Percentiles rank a stretch among this genome's conserved stretches.
phyloP scores from a whole-genome alignment of 2,888 invertebrate genomes.

The Tipula helvola region DNA sequence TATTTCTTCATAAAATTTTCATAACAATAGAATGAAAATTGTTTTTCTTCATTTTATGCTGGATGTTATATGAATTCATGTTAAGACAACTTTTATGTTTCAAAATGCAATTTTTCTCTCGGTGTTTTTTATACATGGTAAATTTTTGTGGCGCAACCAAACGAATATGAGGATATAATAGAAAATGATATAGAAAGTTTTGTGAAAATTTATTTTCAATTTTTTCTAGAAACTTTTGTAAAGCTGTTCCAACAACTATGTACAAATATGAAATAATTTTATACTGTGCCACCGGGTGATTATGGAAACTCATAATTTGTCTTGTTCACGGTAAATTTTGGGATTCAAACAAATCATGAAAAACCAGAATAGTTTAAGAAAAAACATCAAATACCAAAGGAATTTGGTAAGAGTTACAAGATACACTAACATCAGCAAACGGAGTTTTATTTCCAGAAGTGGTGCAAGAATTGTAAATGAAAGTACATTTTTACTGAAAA shows the following conservation, averaged over 20 bases:
- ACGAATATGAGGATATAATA: not conserved
- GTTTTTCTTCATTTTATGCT: not conserved
- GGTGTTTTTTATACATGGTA: not conserved
- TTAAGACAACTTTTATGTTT: not conserved
- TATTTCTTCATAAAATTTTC: not conserved
- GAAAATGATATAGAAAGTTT: conserved; percentile 4
- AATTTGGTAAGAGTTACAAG: too few species aligned
- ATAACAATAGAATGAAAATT: not conserved
- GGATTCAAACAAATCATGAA: too few species aligned
- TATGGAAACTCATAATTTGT: not conserved
- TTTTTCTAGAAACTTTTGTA: not conserved
- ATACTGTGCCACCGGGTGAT: not conserved
- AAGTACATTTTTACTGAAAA: too few species aligned
- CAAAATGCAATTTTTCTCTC: not conserved
- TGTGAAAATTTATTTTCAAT: not conserved
- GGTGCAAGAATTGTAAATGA: too few species aligned
- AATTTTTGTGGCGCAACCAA: not conserved
- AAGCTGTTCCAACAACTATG: not conserved
- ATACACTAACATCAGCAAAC: too few species aligned
- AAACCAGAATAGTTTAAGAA: too few species aligned
- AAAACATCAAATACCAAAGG: too few species aligned
- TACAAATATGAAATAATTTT: not conserved
- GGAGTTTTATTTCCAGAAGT: too few species aligned
- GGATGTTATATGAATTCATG: not conserved
- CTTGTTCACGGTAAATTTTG: not conserved